These are phyloP conservation scores for Exephanes ischioxanthus DNA, from an alignment of 2,888 invertebrate genomes.

Conservation along the genomic window DNA sequence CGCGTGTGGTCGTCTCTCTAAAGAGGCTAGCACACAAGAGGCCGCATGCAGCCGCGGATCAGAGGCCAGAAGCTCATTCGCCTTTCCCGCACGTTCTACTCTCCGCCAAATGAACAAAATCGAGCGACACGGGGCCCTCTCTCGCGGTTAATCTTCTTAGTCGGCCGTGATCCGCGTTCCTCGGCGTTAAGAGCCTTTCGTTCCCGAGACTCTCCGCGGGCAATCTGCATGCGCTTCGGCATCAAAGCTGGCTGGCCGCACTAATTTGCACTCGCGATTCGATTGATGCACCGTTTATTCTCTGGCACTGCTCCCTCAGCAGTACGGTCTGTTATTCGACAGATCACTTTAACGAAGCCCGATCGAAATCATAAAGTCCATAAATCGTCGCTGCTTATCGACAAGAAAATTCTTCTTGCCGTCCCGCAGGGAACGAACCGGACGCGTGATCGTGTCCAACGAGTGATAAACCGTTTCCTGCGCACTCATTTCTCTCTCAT, in stretches of 20 bases:
- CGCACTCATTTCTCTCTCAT: slow-evolving; percentile 40
- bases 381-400: slow-evolving; percentile 36
- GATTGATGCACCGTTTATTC: slow-evolving; percentile 26
- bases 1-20: slow-evolving; percentile 79
- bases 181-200: slow-evolving; percentile 50
- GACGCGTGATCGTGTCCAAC: slow-evolving; percentile 54
- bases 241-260: slow-evolving; percentile 38
- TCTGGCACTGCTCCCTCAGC: background rate
- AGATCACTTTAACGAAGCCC: slow-evolving; percentile 3
- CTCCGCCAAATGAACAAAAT: slow-evolving; percentile 62
- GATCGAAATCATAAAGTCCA: slow-evolving; percentile 8
- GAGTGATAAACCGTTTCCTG: slow-evolving; percentile 59
- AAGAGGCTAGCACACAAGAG: slow-evolving; percentile 70
- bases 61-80: slow-evolving; percentile 61
- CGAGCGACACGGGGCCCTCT: slow-evolving; percentile 40
- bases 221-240: slow-evolving; percentile 50
- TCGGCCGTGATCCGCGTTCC: slow-evolving; percentile 24
- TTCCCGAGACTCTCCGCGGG: slow-evolving; percentile 17
- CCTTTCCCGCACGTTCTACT: slow-evolving; percentile 30
- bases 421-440: slow-evolving; percentile 38
- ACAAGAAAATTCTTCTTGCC: slow-evolving; percentile 36
- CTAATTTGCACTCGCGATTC: slow-evolving; percentile 39
- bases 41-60: slow-evolving; percentile 38
- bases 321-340: background rate
- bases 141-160: slow-evolving; percentile 61